A percentile compares a stretch with the other conserved stretches of the same genome.
These are phyloP conservation scores for Ahaetulla prasina DNA, from an alignment of 2,113 vertebrate species.

Conservation along the genomic window DNA sequence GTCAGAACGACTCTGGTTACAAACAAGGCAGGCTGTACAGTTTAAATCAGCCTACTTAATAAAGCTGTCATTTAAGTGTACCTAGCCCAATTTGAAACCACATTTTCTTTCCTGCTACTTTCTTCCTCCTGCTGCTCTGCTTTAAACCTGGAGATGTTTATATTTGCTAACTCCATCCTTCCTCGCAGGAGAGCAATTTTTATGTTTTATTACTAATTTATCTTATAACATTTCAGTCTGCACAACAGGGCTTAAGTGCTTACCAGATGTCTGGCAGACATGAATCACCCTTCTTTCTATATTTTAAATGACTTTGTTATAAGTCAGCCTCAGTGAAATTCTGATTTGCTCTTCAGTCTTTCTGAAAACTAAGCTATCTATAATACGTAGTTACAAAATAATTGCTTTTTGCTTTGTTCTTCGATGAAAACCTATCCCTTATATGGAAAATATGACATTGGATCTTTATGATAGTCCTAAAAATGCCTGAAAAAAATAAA, in stretches of 20 bases:
- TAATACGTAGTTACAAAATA: background rate
- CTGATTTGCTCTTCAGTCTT: background rate
- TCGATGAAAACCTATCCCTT: background rate
- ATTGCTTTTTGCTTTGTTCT: background rate
- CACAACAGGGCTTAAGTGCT: slow-evolving; percentile 16
- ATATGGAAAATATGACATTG: background rate
- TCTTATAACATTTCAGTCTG: slow-evolving; percentile 28
- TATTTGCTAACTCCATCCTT: background rate
- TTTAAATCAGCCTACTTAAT: slow-evolving; percentile 35
- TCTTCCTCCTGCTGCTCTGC: slow-evolving; percentile 5
- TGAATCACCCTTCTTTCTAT: slow-evolving; percentile 25
- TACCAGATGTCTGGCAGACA: slow-evolving; percentile 13
- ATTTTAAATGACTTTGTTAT: slow-evolving; percentile 24
- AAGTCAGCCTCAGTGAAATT: background rate
- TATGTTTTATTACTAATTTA: slow-evolving; percentile 30
- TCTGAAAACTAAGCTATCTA: slow-evolving; percentile 8
- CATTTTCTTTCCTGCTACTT: background rate
- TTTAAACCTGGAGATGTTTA: slow-evolving; percentile 22
- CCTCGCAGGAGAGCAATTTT: slow-evolving; percentile 17
- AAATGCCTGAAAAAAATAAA: background rate
- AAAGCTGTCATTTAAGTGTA: slow-evolving; percentile 14
- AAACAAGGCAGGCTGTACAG: background rate
- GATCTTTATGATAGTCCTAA: background rate
- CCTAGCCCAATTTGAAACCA: slow-evolving; percentile 13
- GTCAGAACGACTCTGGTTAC: background rate